Conservation (phyloP, 1,140 invertebrate species). For the Drosophila sp. region DNA sequence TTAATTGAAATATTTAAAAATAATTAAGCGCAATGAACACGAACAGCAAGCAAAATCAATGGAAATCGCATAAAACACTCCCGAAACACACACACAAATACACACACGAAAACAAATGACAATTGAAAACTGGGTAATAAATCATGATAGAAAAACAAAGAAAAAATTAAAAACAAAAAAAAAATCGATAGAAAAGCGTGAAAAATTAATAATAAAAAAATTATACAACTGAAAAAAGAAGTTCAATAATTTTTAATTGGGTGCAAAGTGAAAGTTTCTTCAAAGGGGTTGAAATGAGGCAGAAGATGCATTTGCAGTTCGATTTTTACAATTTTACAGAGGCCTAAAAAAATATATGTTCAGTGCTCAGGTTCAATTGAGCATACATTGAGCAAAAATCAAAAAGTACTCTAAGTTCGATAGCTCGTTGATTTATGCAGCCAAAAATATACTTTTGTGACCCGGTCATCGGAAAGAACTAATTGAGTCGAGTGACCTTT, state of each 20-base stretch:
- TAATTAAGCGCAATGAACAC: constrained; percentile 30
- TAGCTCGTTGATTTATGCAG: too few species aligned
- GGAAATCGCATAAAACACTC: constrained; percentile 19
- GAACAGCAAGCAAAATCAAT: constrained; percentile 19
- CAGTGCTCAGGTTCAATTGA: too few species aligned
- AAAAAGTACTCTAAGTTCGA: too few species aligned
- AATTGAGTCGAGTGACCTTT: too few species aligned
- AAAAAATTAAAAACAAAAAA: constrained; percentile 30
- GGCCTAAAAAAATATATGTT: too few species aligned
- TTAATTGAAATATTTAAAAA: constrained; percentile 37
- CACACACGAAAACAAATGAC: constrained; percentile 33
- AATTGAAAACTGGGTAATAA: constrained; percentile 56
- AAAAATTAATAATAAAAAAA: constrained; percentile 55
- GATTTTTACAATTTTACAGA: too few species aligned
- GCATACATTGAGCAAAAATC: too few species aligned
- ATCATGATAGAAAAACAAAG: constrained; percentile 32
- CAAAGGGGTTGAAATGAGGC: too few species aligned
- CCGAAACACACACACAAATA: constrained; percentile 6
- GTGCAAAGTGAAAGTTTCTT: too few species aligned
- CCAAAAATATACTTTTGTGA: too few species aligned
- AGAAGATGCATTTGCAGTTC: too few species aligned
- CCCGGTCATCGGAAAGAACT: too few species aligned
- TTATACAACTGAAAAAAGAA: constrained; percentile 20
- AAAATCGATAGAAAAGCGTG: constrained; percentile 46
- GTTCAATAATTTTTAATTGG: constrained; percentile 26